phyloP scores from a whole-genome alignment of 2,113 vertebrate species.

The Sarotherodon lohbergeri region DNA sequence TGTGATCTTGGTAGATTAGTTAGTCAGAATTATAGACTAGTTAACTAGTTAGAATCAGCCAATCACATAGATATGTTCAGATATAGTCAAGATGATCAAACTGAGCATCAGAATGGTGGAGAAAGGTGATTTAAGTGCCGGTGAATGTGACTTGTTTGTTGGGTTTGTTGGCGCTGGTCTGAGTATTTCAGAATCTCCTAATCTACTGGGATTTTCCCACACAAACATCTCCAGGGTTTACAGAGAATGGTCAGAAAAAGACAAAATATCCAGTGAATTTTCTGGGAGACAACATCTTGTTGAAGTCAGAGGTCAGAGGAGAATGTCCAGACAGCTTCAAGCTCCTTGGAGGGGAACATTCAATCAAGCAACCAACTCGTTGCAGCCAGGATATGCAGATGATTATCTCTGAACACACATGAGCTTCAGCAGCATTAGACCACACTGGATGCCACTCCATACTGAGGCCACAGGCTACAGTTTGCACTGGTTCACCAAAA shows the following conservation, averaged over 20 bases:
- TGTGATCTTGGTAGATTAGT: neutral
- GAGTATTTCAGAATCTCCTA: neutral
- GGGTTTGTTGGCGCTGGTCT: neutral
- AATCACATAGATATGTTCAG: neutral
- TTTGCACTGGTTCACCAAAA: neutral
- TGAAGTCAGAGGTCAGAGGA: neutral
- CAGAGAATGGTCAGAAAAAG: neutral
- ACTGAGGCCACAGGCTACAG: neutral
- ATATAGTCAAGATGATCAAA: neutral
- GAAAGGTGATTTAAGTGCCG: neutral
- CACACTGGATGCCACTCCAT: neutral
- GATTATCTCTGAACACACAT: neutral
- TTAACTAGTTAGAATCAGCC: neutral
- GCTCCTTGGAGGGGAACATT: neutral
- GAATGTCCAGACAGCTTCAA: neutral
- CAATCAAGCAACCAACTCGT: rapidly evolving
- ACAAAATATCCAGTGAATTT: neutral
- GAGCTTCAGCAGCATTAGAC: neutral
- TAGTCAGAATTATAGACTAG: neutral
- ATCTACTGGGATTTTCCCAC: rapidly evolving
- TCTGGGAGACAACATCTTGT: neutral
- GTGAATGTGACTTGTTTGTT: neutral
- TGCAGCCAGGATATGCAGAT: neutral
- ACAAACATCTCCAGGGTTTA: neutral
- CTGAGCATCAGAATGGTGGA: neutral